Percentiles rank a stretch among this genome's conserved stretches.
Conservation (phyloP, 1,140 invertebrate genomes). For the Aphaenogaster floridana region DNA sequence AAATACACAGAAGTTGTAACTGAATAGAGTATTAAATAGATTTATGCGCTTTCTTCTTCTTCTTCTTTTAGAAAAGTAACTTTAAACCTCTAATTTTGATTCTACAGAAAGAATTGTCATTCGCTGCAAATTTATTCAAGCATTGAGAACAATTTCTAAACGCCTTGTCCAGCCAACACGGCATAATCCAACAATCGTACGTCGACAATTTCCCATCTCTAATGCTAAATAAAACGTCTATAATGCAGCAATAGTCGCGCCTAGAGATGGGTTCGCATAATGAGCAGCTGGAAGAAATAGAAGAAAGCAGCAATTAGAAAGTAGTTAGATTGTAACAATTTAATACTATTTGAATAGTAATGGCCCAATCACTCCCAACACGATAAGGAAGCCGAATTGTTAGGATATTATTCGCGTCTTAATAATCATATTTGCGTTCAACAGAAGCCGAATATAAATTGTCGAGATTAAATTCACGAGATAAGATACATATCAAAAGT, state of each 20-base stretch:
- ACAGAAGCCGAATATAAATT: slow-evolving; percentile 17
- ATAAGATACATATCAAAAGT: neutral
- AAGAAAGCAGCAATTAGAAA: slow-evolving; percentile 62
- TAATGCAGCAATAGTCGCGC: neutral
- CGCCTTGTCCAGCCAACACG: neutral
- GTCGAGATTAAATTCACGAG: neutral
- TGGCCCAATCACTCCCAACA: neutral
- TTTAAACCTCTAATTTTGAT: neutral
- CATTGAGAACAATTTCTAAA: slow-evolving; percentile 24
- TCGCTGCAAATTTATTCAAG: neutral
- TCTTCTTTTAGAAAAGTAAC: neutral
- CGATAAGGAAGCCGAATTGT: slow-evolving; percentile 12
- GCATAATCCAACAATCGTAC: slow-evolving; percentile 10
- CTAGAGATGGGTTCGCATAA: slow-evolving; percentile 25
- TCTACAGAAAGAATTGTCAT: neutral
- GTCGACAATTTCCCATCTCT: slow-evolving; percentile 15
- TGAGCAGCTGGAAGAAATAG: slow-evolving; percentile 7
- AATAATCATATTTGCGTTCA: neutral
- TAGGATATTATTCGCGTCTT: neutral
- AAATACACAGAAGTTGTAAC: neutral
- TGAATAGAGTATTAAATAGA: neutral
- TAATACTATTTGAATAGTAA: slow-evolving; percentile 14
- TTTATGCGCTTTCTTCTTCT: neutral
- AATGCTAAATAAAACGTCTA: slow-evolving; percentile 42
- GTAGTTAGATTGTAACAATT: slow-evolving; percentile 51